Percentiles rank a stretch among this genome's conserved stretches.
These are phyloP conservation scores for Phengaris alcon DNA, from an alignment of 2,888 invertebrate genomes.

Conservation along the genomic window DNA sequence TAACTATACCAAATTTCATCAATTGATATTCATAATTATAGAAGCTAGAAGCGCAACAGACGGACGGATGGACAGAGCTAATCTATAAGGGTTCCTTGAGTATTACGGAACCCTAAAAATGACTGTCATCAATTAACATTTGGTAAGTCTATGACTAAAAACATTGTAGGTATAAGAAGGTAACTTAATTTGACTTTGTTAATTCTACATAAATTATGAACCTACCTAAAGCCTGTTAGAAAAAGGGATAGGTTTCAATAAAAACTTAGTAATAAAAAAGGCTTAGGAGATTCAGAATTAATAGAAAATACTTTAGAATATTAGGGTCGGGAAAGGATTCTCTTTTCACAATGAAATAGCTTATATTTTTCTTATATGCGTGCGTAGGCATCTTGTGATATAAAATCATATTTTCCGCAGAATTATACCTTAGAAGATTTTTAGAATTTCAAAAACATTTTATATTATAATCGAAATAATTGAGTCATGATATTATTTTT, in stretches of 20 bases:
- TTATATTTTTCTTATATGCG: not conserved
- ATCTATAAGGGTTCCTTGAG: too few relatives aligned
- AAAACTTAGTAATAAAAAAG: not conserved
- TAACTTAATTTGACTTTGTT: too few relatives aligned
- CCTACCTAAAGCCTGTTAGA: not conserved
- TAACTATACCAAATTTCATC: too few relatives aligned
- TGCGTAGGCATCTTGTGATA: not conserved
- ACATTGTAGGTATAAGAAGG: too few relatives aligned
- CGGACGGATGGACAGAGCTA: too few relatives aligned
- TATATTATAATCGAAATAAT: not conserved
- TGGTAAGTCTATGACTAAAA: too few relatives aligned
- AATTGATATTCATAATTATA: too few relatives aligned
- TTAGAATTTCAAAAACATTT: not conserved
- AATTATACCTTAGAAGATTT: not conserved
- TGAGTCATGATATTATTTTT: too few relatives aligned
- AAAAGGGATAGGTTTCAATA: conserved; percentile 1
- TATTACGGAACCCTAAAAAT: too few relatives aligned
- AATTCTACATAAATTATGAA: not conserved
- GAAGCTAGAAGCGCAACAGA: too few relatives aligned
- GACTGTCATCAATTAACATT: too few relatives aligned
- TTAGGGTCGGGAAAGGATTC: conserved; percentile 6
- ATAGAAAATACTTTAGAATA: not conserved
- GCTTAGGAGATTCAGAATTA: not conserved
- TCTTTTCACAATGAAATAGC: not conserved
- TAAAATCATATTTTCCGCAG: not conserved